phyloP scores from a whole-genome alignment of 2,113 vertebrate species.

The Podocnemis expansa region DNA sequence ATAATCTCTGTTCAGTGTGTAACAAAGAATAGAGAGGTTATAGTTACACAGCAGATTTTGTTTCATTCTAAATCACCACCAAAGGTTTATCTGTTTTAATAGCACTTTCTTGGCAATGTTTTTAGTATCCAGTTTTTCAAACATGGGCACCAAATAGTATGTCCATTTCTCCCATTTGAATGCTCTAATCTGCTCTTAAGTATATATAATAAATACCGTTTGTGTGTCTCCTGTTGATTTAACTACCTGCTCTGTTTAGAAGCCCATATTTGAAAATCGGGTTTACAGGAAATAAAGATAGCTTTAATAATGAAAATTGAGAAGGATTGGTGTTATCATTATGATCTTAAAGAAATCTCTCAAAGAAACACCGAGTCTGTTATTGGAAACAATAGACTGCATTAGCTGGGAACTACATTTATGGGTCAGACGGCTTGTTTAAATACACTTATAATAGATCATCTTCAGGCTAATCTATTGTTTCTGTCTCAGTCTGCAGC shows the following conservation, averaged over 20 bases:
- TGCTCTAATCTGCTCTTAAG: not conserved
- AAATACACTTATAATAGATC: not conserved
- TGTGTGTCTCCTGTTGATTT: not conserved
- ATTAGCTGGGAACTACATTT: not conserved
- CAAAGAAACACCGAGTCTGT: not conserved
- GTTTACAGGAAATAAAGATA: not conserved
- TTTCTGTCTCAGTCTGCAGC: accelerated
- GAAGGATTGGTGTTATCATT: accelerated
- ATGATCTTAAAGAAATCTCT: not conserved
- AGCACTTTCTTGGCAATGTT: not conserved
- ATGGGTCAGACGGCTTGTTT: slow-evolving; percentile 6
- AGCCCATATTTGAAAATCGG: not conserved
- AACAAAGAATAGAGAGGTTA: not conserved
- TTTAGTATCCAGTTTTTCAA: not conserved
- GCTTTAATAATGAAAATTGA: not conserved
- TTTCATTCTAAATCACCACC: not conserved
- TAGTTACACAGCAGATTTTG: not conserved
- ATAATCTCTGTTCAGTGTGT: not conserved
- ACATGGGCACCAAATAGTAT: not conserved
- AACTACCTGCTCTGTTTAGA: not conserved
- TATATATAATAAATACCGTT: accelerated
- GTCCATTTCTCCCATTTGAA: not conserved
- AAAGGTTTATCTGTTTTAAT: not conserved
- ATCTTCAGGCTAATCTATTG: not conserved
- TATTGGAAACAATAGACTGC: not conserved